These are phyloP conservation scores for Coendou prehensilis DNA, from an alignment of 2,797 vertebrate species.

Conservation along the genomic window DNA sequence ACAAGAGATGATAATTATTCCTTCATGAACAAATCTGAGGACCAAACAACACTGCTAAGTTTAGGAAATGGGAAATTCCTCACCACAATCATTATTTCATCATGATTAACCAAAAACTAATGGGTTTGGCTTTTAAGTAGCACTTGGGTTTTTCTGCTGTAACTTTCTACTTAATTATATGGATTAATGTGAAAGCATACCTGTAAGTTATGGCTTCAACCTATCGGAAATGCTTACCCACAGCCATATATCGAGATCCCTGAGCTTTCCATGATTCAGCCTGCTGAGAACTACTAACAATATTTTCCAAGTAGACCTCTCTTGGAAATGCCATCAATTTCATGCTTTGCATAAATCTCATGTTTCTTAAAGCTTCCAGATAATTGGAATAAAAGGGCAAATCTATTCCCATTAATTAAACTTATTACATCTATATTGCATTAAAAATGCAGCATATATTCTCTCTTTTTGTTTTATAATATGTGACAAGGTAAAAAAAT, in stretches of 20 bases:
- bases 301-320: constrained; percentile 73
- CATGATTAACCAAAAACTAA: constrained; percentile 68
- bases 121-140: constrained; percentile 72
- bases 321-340: constrained; percentile 66
- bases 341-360: constrained; percentile 72
- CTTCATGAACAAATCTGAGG: constrained; percentile 83
- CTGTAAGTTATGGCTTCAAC: constrained; percentile 65
- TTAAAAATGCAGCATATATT: constrained; percentile 79
- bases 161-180: constrained; percentile 69
- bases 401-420: constrained; percentile 85
- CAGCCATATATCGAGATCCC: not conserved
- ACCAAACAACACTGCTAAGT: constrained; percentile 65
- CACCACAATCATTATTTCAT: constrained; percentile 76
- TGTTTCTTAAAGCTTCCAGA: constrained; percentile 75
- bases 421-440: constrained; percentile 77
- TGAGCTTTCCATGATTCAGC: constrained; percentile 4
- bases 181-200: constrained; percentile 61
- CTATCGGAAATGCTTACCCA: constrained; percentile 58
- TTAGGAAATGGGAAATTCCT: constrained; percentile 77
- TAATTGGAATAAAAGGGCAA: constrained; percentile 83
- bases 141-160: constrained; percentile 32
- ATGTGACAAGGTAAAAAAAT: constrained; percentile 72
- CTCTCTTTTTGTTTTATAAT: constrained; percentile 77
- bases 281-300: constrained; percentile 30
- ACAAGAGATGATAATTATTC: constrained; percentile 81